Evolutionary conservation across 2,797 vertebrate species (phyloP), one percentile per base, ranked within the genome.

Genomic region (Danio jaintianensis): DNA sequence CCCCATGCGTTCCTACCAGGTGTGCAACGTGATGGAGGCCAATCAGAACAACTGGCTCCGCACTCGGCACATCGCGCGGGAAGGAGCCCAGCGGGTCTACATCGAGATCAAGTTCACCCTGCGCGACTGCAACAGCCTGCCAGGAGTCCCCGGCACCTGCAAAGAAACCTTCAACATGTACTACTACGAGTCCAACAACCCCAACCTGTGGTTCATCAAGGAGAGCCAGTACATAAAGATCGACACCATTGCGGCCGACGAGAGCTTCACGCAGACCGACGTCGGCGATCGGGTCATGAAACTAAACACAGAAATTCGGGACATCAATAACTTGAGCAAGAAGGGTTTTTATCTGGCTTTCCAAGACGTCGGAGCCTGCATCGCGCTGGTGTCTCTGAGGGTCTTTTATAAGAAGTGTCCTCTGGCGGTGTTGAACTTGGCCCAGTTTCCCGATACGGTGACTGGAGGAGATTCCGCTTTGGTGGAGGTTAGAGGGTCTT

Each of bases 111-210:
- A 96, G 86, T 95, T 96, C 85, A 96, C 95, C 47, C 89, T 96
- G 77, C 92, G 95, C 63, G 95, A 96, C 91, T 96, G 95, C 68
- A 96, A 96, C 88, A 96, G 95, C 83, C 90, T 96, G 79, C 95
- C 95, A 0, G 94, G 94, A 9, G 94, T 96, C 38, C 93, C 94
- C 0, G 94, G 94, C 16, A 95, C 94, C 85, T 96, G 95, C 89
- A 96, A 96, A 86, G 95, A 96, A 92, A 96, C 95, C 5, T 96
- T 96, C 87, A 96, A 96, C 89, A 95, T 96, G 94, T 95, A 93
- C 90, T 95, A 94, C 88, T 94, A 93, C 1, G 95, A 96, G 85
- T 95, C 95, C 67, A 94, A 95, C 89, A 94, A 93, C 67, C 89
- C 90, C 85, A 94, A 94, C 88, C 79, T 95, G 85, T 94, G 93